These are phyloP conservation scores for Sericinus montela DNA, from an alignment of 2,888 invertebrate genomes.

Conservation along the genomic window DNA sequence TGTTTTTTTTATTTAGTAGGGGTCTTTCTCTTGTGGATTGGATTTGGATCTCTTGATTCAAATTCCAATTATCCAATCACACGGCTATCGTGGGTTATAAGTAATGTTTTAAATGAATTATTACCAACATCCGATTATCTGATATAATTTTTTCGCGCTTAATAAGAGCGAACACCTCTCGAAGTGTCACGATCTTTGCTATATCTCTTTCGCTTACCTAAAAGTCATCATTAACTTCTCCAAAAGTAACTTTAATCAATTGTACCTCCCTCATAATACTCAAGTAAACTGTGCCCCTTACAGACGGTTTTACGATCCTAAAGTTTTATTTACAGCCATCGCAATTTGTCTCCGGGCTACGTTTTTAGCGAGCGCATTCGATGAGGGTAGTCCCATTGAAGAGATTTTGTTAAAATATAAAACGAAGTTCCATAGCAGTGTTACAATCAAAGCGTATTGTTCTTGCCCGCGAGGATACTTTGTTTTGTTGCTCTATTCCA, in stretches of 20 bases:
- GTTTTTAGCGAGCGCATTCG: neutral
- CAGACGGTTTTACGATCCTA: neutral
- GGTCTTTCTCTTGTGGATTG: too few species aligned
- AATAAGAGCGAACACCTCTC: too few species aligned
- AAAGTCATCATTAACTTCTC: neutral
- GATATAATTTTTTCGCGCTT: too few species aligned
- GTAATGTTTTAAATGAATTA: too few species aligned
- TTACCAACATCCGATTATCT: too few species aligned
- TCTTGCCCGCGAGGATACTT: neutral
- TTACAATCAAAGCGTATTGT: constrained; percentile 10
- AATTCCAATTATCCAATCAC: too few species aligned
- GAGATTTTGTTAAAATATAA: constrained; percentile 4
- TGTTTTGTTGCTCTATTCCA: neutral
- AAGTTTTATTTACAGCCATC: constrained; percentile 1
- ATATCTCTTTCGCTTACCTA: too few species aligned
- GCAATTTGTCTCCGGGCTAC: constrained; percentile 1
- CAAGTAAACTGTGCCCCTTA: neutral
- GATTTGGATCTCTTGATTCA: too few species aligned
- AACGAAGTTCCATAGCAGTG: neutral
- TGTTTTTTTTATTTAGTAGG: too few species aligned
- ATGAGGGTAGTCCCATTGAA: constrained; percentile 3
- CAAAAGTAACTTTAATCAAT: neutral
- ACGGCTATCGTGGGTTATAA: too few species aligned
- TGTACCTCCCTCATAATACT: neutral
- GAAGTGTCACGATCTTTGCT: too few species aligned